A percentile compares a stretch with the other conserved stretches of the same genome.
Evolutionary conservation across 2,888 invertebrate genomes (phyloP).

Genomic region (Listrodromus nycthemerus): DNA sequence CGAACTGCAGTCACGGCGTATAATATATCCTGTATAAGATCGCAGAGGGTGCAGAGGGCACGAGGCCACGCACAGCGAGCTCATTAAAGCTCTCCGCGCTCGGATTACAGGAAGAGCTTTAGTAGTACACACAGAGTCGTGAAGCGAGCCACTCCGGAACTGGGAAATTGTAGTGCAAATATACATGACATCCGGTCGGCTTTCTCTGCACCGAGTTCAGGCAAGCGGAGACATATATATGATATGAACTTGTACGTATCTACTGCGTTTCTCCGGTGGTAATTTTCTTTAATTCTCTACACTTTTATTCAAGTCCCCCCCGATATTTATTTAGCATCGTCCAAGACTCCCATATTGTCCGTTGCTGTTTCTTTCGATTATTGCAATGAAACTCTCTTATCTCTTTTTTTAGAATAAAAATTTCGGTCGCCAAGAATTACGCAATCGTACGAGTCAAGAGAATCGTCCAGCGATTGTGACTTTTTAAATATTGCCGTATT

Average conservation of each 20-base stretch:
- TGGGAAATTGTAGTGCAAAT: slow-evolving; percentile 67
- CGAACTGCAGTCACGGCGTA: slow-evolving; percentile 29
- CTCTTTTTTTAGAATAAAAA: neutral
- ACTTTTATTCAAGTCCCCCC: slow-evolving; percentile 15
- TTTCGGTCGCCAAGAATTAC: neutral
- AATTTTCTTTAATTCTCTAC: slow-evolving; percentile 45
- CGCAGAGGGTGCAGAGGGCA: slow-evolving; percentile 56
- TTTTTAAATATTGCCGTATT: neutral
- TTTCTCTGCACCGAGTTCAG: slow-evolving; percentile 45
- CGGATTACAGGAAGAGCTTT: slow-evolving; percentile 62
- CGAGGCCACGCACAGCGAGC: slow-evolving; percentile 64
- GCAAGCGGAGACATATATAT: slow-evolving; percentile 50
- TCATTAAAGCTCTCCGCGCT: slow-evolving; percentile 64
- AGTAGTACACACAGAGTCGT: slow-evolving; percentile 59
- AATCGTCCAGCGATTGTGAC: too few species aligned
- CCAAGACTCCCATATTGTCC: neutral
- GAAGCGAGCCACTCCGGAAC: slow-evolving; percentile 64
- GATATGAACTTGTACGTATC: slow-evolving; percentile 48
- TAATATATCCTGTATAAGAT: slow-evolving; percentile 21
- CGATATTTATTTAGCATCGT: slow-evolving; percentile 18
- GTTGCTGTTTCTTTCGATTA: slow-evolving; percentile 3
- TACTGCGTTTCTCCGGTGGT: slow-evolving; percentile 33
- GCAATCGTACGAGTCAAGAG: neutral
- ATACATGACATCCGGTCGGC: slow-evolving; percentile 65
- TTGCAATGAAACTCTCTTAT: neutral